These are phyloP conservation scores for Actinia tenebrosa DNA, from an alignment of 64 coral and sea anemone species.

Conservation along the genomic window DNA sequence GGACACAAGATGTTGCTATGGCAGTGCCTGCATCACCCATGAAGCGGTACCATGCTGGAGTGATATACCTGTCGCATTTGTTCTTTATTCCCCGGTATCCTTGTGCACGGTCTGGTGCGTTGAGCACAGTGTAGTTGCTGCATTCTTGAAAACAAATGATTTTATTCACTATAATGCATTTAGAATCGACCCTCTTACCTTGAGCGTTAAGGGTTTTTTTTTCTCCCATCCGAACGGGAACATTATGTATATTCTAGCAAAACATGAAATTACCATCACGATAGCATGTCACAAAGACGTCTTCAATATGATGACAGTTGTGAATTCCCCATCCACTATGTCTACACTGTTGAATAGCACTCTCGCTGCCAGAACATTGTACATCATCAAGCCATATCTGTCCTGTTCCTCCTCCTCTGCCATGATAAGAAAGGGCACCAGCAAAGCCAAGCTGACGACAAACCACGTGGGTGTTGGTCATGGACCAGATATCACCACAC, in stretches of 20 bases:
- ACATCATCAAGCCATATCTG: too few species aligned
- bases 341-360: too few species aligned
- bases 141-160: not conserved
- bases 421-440: too few species aligned
- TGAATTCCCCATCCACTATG: not conserved
- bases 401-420: too few species aligned
- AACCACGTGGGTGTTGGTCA: not conserved
- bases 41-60: constrained; percentile 38
- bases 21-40: constrained; percentile 12
- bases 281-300: not conserved
- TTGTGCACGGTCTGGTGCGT: not conserved
- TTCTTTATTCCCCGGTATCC: not conserved
- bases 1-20: constrained; percentile 34
- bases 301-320: not conserved
- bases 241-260: too few species aligned
- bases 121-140: not conserved
- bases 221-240: too few species aligned
- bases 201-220: too few species aligned
- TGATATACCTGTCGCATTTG: not conserved
- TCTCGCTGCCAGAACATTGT: too few species aligned
- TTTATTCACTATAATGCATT: not conserved
- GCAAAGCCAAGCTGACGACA: not conserved
- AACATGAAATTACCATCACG: not conserved
- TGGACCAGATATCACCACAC: not conserved
- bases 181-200: too few species aligned